Evolutionary conservation across 1,140 invertebrate species (phyloP), one percentile per base, ranked within the genome.

Genomic region (Drosophila punjabiensis): DNA sequence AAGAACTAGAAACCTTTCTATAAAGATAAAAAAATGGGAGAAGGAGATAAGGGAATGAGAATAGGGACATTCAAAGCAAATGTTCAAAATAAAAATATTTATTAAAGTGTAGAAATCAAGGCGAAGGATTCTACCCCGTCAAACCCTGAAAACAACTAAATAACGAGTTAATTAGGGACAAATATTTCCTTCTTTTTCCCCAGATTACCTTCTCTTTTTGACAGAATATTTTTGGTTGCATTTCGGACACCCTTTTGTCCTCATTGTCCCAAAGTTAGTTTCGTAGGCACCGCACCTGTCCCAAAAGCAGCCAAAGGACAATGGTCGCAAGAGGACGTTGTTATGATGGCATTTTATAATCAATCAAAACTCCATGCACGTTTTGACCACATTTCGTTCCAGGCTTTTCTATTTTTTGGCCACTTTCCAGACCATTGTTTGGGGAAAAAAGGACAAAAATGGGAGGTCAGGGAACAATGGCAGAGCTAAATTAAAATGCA

Each of bases 311-410:
- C 24, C 50, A 33, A 20, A 7, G 39, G 48, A 70, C 35, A 73
- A 59, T 59, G 39, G 16, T 50, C 67, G 33, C n/a, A 32, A 6
- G 24, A 39, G 47, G 11, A 39, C 64, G 33, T 48, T n/a, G 35
- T 53, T 48, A 32, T 33, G 45, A 45, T 32, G 63, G 45, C 33
- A 76, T 66, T 76, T 85, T 68, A 53, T 60, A 77, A 77, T 84
- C 73, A 73, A 81, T 84, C 73, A 73, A 78, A 78, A 86, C 70
- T 66, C 79, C 13, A 45, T 65, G 82, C 82, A 85, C 68, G 82
- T 82, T 52, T n/a, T n/a, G n/a, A n/a, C n/a, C n/a, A n/a, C n/a
- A n/a, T n/a, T 50, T 48, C 32, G 35, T n/a, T n/a, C 63, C 65
- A 37, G 45, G 28, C 43, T 56, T 18, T 39, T 61, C 16, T 11